phyloP scores from a whole-genome alignment of 2,797 vertebrate genomes.

The Loriculus beryllinus region DNA sequence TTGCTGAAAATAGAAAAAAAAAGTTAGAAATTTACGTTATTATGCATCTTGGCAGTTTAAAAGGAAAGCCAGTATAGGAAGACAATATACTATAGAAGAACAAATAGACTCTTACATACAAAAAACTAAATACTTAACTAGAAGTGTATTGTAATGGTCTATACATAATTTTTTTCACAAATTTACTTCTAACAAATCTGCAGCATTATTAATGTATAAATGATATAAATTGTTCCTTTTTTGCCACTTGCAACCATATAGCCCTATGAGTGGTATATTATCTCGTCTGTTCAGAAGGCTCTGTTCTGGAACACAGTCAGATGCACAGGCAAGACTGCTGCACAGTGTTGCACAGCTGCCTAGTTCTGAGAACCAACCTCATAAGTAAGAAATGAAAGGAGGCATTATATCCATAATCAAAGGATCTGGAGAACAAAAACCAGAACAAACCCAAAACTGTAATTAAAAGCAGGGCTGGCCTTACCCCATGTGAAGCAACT shows the following conservation, averaged over 20 bases:
- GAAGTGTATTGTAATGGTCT: not conserved
- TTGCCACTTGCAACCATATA: not conserved
- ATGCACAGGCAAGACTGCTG: not conserved
- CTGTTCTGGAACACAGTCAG: not conserved
- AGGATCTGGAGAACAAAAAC: not conserved
- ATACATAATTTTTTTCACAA: not conserved
- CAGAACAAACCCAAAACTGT: not conserved
- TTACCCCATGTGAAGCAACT: not conserved
- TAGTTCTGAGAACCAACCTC: not conserved
- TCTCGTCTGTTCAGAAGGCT: not conserved
- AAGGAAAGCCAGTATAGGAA: not conserved
- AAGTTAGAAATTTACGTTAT: not conserved
- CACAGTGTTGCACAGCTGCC: not conserved
- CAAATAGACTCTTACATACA: not conserved
- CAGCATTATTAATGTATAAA: not conserved
- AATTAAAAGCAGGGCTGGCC: not conserved
- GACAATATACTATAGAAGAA: not conserved
- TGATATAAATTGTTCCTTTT: not conserved
- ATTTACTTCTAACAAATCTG: not conserved
- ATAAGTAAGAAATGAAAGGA: not conserved
- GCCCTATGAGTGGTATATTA: not conserved
- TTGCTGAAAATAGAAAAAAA: constrained; percentile 74
- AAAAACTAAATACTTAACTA: not conserved
- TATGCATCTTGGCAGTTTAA: not conserved
- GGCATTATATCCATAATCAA: not conserved